Base-by-base conservation (phyloP, 1,140 invertebrate species). In the Drosophila prosaltans region DNA sequence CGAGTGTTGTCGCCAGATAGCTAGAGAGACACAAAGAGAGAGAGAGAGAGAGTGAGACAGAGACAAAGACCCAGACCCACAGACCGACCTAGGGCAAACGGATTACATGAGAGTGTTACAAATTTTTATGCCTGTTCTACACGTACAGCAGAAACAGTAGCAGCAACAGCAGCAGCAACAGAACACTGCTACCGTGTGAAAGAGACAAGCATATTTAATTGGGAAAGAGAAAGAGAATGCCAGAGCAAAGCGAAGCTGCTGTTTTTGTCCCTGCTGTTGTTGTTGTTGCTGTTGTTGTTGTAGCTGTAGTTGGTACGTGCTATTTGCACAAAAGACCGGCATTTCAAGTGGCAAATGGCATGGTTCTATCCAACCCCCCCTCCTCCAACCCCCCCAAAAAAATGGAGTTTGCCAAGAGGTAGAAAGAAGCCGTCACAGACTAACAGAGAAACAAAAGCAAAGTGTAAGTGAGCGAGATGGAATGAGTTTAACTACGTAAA, bases 21-120 rank as follows among this genome's bases (percentile, higher is more conserved):
- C 57, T 39, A 11, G 57, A 36, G 26, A 28, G 36, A 43, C 43
- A 36, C 3, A 32, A n/a, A 48, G 36, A 57, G 40, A 16, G 39
- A 54, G 60, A 61, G 32, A 11, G 32, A 36, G 26, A 28, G 36
- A 43, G 36, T 26, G 26, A 71, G 64, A 30, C 3, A 32, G 30
- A 48, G 55, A 57, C 51, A 16, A 48, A 58, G 60, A 61, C 58
- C 32, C 59, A 45, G 58, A 62, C 43, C 68, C 62, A 51, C 45
- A 51, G 21, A 51, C 45, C 45, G 21, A 51, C 45, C 45, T 51
- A 51, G 45, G 32, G 68, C 65, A 77, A 72, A 68, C 73, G 79
- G 67, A 74, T 78, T 75, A 78, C 78, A 85, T 64, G 70, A 72
- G 60, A 81, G 81, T 81, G 81, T 75, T 85, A 78, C 74, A 70